Base-by-base conservation (phyloP, 2,888 invertebrate genomes). In the Arge pagana region DNA sequence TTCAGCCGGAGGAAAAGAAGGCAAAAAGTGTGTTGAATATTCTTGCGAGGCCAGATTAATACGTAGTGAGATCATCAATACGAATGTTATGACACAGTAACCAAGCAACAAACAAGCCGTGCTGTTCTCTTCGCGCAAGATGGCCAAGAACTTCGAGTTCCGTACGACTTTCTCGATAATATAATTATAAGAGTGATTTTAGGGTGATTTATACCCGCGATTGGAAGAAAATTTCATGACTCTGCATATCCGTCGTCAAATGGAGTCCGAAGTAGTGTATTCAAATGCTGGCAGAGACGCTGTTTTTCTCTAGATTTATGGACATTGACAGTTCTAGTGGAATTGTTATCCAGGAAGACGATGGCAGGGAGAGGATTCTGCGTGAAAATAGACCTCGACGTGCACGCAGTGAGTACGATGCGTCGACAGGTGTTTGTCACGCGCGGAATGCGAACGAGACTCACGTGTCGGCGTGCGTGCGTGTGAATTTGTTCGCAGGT, bases 401-500 rank as follows among this genome's bases (percentile, higher is more conserved):
- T 76, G 45, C 73, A 76, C 52, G 74, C 74, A 48, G 76, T 76
- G 63, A 60, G 70, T 69, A 62, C 49, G 49, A 21, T 21, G 39
- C n/a, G n/a, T n/a, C n/a, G n/a, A n/a, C n/a, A n/a, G n/a, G n/a
- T n/a, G n/a, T n/a, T n/a, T n/a, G n/a, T n/a, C n/a, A n/a, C n/a
- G n/a, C 15, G 21, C 8, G 18, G 35, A 28, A 16, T 6, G 33
- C 3, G 19, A 37, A 26, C n/a, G n/a, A n/a, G n/a, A n/a, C n/a
- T n/a, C n/a, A n/a, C n/a, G n/a, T n/a, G n/a, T n/a, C n/a, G n/a
- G n/a, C n/a, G n/a, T n/a, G n/a, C 15, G 7, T 2, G 6, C 19
- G 11, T 8, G 5, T 26, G 48, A 45, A 24, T 49, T 45, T 53
- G 48, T 54, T 62, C 74, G 6, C 62, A 88, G 88, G 83, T 91